phyloP scores from a whole-genome alignment of 2,888 invertebrate species.

The Eupeodes luniger region DNA sequence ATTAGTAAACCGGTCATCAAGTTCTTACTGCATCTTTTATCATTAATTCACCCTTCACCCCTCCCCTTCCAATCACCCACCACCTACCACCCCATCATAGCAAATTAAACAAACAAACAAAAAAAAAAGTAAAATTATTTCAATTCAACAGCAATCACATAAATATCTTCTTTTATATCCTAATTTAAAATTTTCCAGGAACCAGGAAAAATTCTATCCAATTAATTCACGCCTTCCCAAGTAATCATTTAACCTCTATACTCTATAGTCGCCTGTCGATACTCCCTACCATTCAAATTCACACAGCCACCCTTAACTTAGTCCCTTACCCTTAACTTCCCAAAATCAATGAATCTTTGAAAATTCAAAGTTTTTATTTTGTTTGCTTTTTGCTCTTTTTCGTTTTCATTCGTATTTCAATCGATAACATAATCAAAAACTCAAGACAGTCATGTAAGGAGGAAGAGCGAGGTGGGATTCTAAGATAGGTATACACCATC shows the following conservation, averaged over 20 bases:
- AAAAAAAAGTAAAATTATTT: conserved; percentile 42
- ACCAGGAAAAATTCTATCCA: conserved; percentile 45
- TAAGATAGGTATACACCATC: conserved; percentile 6
- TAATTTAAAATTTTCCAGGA: conserved; percentile 40
- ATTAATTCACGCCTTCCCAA: conserved; percentile 56
- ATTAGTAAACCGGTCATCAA: conserved; percentile 29
- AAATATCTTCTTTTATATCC: conserved; percentile 56
- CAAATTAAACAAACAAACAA: not conserved
- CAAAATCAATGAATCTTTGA: conserved; percentile 49
- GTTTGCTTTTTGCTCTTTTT: not conserved
- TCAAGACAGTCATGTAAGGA: conserved; percentile 38
- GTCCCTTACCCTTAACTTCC: not conserved
- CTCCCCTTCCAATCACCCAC: not conserved
- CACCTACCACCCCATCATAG: not conserved
- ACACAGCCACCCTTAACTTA: not conserved
- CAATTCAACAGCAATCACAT: conserved; percentile 57
- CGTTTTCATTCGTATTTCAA: conserved; percentile 30
- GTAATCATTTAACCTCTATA: conserved; percentile 43
- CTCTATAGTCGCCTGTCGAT: not conserved
- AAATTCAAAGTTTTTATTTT: conserved; percentile 31
- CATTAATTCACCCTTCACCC: too few relatives aligned
- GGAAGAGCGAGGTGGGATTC: not conserved
- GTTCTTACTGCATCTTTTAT: not conserved
- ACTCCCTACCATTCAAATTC: not conserved
- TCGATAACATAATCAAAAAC: conserved; percentile 60